Base-by-base conservation (phyloP, 2,888 invertebrate species). In the Tupiocoris notatus region DNA sequence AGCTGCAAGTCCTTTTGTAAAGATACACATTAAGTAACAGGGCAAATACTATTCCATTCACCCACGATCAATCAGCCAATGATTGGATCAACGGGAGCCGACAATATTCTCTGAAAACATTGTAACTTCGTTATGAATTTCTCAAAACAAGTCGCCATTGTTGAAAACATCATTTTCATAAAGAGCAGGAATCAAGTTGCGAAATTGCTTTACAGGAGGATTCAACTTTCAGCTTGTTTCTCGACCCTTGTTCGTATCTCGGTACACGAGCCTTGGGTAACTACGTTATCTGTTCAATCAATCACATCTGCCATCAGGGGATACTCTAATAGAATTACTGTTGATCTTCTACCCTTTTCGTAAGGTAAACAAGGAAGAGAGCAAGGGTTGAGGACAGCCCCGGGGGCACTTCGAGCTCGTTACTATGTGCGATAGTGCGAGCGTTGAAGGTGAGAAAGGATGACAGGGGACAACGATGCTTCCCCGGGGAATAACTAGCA, bases 281-380 rank as follows among this genome's bases (percentile, higher is more conserved):
- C 73, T 21, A 62, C 62, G 73, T 73, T 73, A 73, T 73, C 56
- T 39, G 62, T 73, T 73, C 73, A 73, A 73, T 73, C 73, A 73
- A 73, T 73, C 73, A 73, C 73, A 73, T 73, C 73, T 73, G 73
- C 73, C 73, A 73, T 73, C 73, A 61, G 63, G 39, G 73, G 63
- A 73, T 61, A 63, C 73, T 54, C 23, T 73, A 73, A 73, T 73
- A 73, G 73, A 73, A 73, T 73, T 73, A 73, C 63, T 73, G 73
- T 73, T 62, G 73, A 73, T 73, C 73, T 73, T 73, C 62, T 62
- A 54, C 25, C 63, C 54, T 63, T 65, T 62, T 73, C 63, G 62
- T 21, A 73, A 73, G 73, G 73, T 73, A 73, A 73, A 73, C 73
- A 73, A 73, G n/a, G 16, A 25, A 23, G n/a, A n/a, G n/a, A n/a